These are phyloP conservation scores for Origma solitaria DNA, from an alignment of 2,113 vertebrate species.

Conservation along the genomic window DNA sequence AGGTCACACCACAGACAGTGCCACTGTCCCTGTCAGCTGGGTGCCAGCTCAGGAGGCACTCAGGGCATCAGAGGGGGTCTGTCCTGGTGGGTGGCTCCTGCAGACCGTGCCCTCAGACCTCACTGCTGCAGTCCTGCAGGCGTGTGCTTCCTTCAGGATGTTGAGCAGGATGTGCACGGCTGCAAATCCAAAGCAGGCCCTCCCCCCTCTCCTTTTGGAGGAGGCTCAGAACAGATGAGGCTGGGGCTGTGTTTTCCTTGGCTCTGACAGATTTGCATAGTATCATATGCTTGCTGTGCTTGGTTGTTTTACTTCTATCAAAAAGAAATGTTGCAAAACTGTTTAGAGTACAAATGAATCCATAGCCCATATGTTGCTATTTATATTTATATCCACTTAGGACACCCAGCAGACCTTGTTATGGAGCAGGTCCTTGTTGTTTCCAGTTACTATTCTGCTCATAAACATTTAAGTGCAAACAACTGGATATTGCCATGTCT, in stretches of 20 bases:
- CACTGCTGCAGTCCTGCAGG: neutral
- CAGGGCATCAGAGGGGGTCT: neutral
- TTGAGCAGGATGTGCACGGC: fast-evolving
- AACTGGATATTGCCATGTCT: neutral
- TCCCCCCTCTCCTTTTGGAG: neutral
- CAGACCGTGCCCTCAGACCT: fast-evolving
- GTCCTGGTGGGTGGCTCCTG: fast-evolving
- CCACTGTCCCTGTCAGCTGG: no score
- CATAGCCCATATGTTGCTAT: neutral
- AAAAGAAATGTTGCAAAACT: neutral
- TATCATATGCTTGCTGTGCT: neutral
- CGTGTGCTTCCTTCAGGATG: neutral
- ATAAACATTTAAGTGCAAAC: neutral
- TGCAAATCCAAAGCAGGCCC: neutral
- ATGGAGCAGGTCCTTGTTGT: neutral
- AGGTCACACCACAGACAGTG: neutral
- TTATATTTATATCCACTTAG: neutral
- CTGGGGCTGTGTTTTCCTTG: neutral
- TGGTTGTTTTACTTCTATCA: neutral
- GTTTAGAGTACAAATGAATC: neutral
- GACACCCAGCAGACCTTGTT: neutral
- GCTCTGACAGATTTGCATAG: neutral
- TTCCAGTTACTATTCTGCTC: neutral
- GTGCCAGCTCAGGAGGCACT: neutral
- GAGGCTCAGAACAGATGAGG: neutral